Percentiles rank a stretch among this genome's conserved stretches.
Conservation (phyloP, 1,140 invertebrate genomes). For the Drosophila micromelanica region DNA sequence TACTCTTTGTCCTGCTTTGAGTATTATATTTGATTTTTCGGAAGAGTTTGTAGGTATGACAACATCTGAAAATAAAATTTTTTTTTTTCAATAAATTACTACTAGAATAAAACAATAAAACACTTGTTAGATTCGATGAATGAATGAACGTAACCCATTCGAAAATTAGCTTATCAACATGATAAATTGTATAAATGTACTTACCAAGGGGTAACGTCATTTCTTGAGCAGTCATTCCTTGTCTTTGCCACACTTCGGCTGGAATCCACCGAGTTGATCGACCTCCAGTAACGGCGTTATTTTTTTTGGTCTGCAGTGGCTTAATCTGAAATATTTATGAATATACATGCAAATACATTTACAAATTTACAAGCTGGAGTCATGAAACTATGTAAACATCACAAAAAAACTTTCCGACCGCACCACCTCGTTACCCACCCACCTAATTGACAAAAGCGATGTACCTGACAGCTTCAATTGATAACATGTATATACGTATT, state of each 20-base stretch:
- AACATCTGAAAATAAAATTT: slow-evolving; percentile 88
- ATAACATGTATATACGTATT: too few species aligned
- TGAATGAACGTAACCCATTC: too few species aligned
- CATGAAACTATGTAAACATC: too few species aligned
- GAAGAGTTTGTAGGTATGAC: slow-evolving; percentile 96
- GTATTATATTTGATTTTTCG: slow-evolving; percentile 93
- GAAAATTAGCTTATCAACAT: too few species aligned
- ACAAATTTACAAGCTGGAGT: too few species aligned
- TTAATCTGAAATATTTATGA: slow-evolving; percentile 35
- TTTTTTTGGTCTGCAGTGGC: slow-evolving; percentile 82
- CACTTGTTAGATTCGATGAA: too few species aligned
- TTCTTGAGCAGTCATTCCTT: slow-evolving; percentile 97
- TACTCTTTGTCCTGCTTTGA: slow-evolving; percentile 96
- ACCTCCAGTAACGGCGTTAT: slow-evolving; percentile 75
- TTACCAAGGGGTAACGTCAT: slow-evolving; percentile 94
- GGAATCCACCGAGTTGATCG: slow-evolving; percentile 91
- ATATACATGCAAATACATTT: too few species aligned
- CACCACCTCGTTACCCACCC: too few species aligned
- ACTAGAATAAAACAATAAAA: too few species aligned
- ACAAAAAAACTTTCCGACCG: too few species aligned
- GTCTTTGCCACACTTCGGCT: slow-evolving; percentile 94
- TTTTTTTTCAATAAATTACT: not conserved
- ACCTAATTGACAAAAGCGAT: too few species aligned
- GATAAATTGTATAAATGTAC: not conserved
- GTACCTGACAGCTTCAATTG: too few species aligned